phyloP scores from a whole-genome alignment of 2,888 invertebrate species.

The Chydorus sphaericus region DNA sequence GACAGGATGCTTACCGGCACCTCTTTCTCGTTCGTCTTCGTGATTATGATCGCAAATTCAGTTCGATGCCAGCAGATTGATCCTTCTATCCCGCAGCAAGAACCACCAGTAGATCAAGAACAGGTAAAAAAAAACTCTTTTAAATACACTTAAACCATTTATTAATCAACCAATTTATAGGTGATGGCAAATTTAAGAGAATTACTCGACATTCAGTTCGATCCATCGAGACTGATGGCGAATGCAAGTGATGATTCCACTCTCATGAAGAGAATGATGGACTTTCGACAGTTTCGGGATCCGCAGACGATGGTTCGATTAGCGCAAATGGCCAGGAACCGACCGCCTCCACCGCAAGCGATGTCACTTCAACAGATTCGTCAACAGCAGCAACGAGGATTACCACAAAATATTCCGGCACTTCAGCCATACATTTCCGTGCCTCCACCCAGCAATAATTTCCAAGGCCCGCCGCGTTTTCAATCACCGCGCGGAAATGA shows the following conservation, averaged over 20 bases:
- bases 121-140: background rate
- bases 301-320: background rate
- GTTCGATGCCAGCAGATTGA: background rate
- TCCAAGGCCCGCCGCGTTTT: background rate
- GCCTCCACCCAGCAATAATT: background rate
- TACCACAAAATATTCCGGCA: too few species aligned
- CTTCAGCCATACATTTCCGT: background rate
- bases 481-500: background rate
- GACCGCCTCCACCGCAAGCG: background rate
- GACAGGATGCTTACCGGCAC: background rate
- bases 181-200: constrained; percentile 8
- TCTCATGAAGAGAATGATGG: constrained; percentile 10
- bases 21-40: background rate
- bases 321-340: background rate
- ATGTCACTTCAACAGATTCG: too few species aligned
- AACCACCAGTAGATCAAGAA: background rate
- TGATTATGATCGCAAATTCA: background rate
- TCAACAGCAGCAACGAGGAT: too few species aligned
- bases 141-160: background rate
- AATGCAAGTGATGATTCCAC: background rate
- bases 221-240: too few species aligned
- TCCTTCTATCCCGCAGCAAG: too few species aligned
- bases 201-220: constrained; percentile 5
- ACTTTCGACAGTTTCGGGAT: background rate
- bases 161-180: background rate